Evolutionary conservation across 2,888 invertebrate species (phyloP).

Genomic region (Clistopyga incitator): DNA sequence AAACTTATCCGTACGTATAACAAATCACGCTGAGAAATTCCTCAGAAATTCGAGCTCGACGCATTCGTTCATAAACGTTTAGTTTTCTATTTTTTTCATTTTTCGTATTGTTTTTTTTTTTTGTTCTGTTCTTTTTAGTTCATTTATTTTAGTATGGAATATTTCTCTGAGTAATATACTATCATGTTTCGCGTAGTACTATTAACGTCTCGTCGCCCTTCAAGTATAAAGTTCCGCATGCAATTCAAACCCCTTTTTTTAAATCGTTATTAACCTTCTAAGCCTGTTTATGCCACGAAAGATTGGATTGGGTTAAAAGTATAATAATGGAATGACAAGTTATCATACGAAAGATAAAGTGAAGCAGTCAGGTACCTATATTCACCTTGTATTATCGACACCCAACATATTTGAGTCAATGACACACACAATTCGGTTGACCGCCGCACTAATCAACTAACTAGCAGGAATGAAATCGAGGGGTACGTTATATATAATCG

Average conservation of each 20-base stretch:
- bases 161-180: constrained; percentile 66
- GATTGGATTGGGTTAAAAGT: constrained; percentile 64
- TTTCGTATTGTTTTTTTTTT: constrained; percentile 9
- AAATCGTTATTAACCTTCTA: constrained; percentile 26
- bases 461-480: constrained; percentile 67
- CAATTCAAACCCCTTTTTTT: constrained; percentile 37
- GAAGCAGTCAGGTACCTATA: constrained; percentile 78
- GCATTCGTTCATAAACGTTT: constrained; percentile 57
- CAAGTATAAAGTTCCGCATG: constrained; percentile 50
- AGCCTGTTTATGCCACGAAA: constrained; percentile 51
- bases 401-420: constrained; percentile 46
- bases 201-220: constrained; percentile 46
- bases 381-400: constrained; percentile 65
- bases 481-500: constrained; percentile 32
- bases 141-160: constrained; percentile 59
- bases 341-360: constrained; percentile 66
- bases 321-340: constrained; percentile 69
- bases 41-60: constrained; percentile 55
- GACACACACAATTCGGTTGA: constrained; percentile 66
- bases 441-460: constrained; percentile 72
- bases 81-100: constrained; percentile 18
- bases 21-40: constrained; percentile 55
- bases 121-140: constrained; percentile 53
- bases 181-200: constrained; percentile 62
- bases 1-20: constrained; percentile 42